phyloP scores from a whole-genome alignment of 2,113 vertebrate species.

The Xenopus laevis region DNA sequence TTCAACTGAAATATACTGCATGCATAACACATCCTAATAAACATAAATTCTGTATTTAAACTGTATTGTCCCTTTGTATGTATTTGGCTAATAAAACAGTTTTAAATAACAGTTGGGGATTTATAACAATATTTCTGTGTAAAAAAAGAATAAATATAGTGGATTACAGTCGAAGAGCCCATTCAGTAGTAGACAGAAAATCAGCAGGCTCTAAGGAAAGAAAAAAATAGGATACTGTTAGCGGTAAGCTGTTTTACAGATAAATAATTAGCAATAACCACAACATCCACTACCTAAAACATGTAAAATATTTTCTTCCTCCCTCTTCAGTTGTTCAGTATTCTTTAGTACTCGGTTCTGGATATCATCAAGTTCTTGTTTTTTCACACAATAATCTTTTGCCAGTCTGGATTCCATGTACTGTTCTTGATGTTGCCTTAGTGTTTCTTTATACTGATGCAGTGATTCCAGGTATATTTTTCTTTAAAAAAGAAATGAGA shows the following conservation, averaged over 20 bases:
- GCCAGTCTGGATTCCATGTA: slow-evolving; percentile 58
- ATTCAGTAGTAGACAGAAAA: slow-evolving; percentile 63
- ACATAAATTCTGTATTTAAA: too few species aligned
- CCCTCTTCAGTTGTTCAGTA: slow-evolving; percentile 55
- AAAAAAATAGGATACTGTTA: slow-evolving; percentile 48
- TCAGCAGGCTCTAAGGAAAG: slow-evolving; percentile 61
- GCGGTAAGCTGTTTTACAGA: background rate
- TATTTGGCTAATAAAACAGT: too few species aligned
- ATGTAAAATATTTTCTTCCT: slow-evolving; percentile 56
- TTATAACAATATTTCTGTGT: background rate
- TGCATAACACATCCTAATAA: too few species aligned
- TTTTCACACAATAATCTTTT: slow-evolving; percentile 61
- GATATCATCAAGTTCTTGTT: slow-evolving; percentile 64
- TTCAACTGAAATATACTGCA: too few species aligned
- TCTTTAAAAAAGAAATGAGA: slow-evolving; percentile 53
- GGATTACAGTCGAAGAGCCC: slow-evolving; percentile 70
- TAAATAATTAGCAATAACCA: background rate
- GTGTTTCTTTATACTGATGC: slow-evolving; percentile 53
- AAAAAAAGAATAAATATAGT: slow-evolving; percentile 28
- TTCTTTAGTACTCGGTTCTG: slow-evolving; percentile 52
- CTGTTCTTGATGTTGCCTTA: slow-evolving; percentile 61
- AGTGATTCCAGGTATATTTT: slow-evolving; percentile 62
- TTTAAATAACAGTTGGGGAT: too few species aligned
- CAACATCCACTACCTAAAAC: slow-evolving; percentile 55
- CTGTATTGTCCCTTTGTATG: too few species aligned